Conservation (phyloP, 2,888 invertebrate species). For the Zaprionus bogoriensis region DNA sequence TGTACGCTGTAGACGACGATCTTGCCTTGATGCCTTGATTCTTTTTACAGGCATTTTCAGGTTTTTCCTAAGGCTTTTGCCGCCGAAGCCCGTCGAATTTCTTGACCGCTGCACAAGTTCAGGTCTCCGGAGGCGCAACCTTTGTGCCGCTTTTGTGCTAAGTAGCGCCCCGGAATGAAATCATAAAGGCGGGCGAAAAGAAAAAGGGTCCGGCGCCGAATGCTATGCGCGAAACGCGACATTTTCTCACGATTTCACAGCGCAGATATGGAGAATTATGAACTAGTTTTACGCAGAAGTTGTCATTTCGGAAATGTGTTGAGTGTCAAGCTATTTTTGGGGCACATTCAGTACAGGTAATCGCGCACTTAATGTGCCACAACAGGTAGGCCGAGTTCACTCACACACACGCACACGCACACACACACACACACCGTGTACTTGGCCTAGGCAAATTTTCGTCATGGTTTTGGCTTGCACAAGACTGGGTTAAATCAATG, state of each 20-base stretch:
- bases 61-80: slow-evolving; percentile 41
- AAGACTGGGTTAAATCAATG: slow-evolving; percentile 62
- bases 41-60: slow-evolving; percentile 46
- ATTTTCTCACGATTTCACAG: slow-evolving; percentile 77
- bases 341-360: slow-evolving; percentile 40
- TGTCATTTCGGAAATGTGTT: slow-evolving; percentile 34
- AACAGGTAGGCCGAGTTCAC: slow-evolving; percentile 58
- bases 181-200: slow-evolving; percentile 14
- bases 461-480: slow-evolving; percentile 42
- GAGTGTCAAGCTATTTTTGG: slow-evolving; percentile 66
- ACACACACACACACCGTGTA: background rate
- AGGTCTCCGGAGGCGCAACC: slow-evolving; percentile 60
- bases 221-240: slow-evolving; percentile 50
- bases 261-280: slow-evolving; percentile 45
- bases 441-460: slow-evolving; percentile 46
- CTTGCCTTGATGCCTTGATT: slow-evolving; percentile 54
- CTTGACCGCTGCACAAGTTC: slow-evolving; percentile 64
- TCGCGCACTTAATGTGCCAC: slow-evolving; percentile 42
- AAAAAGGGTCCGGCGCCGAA: slow-evolving; percentile 32
- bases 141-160: slow-evolving; percentile 68
- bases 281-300: slow-evolving; percentile 73
- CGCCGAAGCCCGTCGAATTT: slow-evolving; percentile 47
- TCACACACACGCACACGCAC: background rate
- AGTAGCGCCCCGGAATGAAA: slow-evolving; percentile 33
- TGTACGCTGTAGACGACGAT: too few species aligned